These are phyloP conservation scores for Amiota minor DNA, from an alignment of 2,888 invertebrate species.

Conservation along the genomic window DNA sequence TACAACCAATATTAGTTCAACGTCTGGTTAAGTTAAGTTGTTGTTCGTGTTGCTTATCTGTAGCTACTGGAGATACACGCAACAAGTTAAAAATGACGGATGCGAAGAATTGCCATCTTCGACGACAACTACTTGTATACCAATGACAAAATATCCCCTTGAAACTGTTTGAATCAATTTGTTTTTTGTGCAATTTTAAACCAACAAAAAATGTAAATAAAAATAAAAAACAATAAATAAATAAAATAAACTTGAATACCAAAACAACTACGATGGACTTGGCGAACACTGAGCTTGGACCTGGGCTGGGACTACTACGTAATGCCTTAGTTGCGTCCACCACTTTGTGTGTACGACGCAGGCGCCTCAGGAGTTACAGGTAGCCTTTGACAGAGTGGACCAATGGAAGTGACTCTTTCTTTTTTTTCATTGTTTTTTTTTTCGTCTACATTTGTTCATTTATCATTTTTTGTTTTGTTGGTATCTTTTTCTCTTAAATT, in stretches of 20 bases:
- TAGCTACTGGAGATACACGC: slow-evolving; percentile 24
- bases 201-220: slow-evolving; percentile 4
- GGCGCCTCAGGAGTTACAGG: neutral
- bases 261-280: neutral
- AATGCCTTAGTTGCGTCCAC: neutral
- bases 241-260: slow-evolving; percentile 11
- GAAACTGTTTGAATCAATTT: slow-evolving; percentile 23
- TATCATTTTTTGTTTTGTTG: slow-evolving; percentile 11
- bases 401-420: neutral
- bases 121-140: neutral
- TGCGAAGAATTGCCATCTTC: neutral
- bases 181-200: slow-evolving; percentile 5
- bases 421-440: slow-evolving; percentile 1
- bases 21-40: no score
- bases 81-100: slow-evolving; percentile 7
- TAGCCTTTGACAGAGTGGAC: neutral
- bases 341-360: neutral
- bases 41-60: slow-evolving; percentile 24
- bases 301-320: no score
- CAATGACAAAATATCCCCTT: slow-evolving; percentile 20
- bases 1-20: no score
- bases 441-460: slow-evolving; percentile 3
- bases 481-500: neutral
- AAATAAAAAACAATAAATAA: slow-evolving; percentile 17
- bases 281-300: neutral